phyloP scores from a whole-genome alignment of 2,113 vertebrate species.

The Rallus limicola region DNA sequence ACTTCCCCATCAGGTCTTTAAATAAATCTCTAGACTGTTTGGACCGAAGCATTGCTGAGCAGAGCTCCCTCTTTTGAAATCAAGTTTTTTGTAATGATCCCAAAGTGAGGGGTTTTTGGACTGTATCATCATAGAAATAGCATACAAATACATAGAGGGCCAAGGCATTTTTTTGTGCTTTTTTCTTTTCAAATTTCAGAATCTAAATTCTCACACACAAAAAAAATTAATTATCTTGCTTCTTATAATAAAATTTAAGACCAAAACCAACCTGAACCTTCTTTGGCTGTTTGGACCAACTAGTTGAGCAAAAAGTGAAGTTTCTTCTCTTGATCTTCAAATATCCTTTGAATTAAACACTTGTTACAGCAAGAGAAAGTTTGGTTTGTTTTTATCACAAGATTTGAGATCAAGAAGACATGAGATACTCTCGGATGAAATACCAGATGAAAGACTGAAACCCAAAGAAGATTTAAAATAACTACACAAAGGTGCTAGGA shows the following conservation, averaged over 20 bases:
- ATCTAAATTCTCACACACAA: background rate
- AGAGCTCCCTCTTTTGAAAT: background rate
- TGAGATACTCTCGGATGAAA: background rate
- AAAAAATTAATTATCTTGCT: background rate
- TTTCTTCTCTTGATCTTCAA: background rate
- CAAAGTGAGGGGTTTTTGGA: background rate
- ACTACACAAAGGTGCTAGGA: background rate
- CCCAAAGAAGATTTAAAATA: background rate
- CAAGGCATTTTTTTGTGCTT: background rate
- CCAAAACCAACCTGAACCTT: background rate
- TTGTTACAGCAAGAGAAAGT: background rate
- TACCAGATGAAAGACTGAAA: background rate
- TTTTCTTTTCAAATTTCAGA: background rate
- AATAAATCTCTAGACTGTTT: background rate
- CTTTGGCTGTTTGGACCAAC: background rate
- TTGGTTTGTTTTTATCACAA: background rate
- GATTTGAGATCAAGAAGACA: conserved; percentile 19
- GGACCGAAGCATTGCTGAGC: background rate
- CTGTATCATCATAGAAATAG: background rate
- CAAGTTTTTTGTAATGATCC: background rate
- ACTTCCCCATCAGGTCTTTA: background rate
- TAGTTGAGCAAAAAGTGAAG: background rate
- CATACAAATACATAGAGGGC: background rate
- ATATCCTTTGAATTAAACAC: conserved; percentile 23
- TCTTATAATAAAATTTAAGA: background rate